phyloP scores from a whole-genome alignment of 2,888 invertebrate species.

The Octonoba sinensis region DNA sequence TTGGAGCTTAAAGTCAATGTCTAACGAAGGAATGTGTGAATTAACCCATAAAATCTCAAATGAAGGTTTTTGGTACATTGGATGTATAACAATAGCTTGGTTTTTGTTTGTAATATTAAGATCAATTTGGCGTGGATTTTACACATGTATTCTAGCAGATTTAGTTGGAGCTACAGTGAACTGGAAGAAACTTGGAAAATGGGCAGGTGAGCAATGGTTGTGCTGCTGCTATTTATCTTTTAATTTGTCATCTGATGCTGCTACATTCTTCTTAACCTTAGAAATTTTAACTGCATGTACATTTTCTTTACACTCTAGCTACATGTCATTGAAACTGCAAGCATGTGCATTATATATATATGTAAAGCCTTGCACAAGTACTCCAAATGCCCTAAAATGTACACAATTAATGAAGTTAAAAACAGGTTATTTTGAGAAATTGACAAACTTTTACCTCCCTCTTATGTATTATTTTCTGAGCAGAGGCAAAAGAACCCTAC shows the following conservation, averaged over 20 bases:
- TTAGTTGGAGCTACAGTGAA: conserved; percentile 75
- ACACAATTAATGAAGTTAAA: too few species aligned
- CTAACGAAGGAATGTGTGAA: conserved; percentile 23
- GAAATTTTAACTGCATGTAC: too few species aligned
- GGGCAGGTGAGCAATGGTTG: conserved; percentile 78
- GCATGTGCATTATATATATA: too few species aligned
- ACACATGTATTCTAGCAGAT: conserved; percentile 74
- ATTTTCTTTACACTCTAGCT: too few species aligned
- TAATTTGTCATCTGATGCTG: background rate
- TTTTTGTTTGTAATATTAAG: conserved; percentile 42
- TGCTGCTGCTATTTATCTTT: background rate
- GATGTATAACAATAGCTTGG: conserved; percentile 30
- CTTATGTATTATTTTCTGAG: too few species aligned
- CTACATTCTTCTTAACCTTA: background rate
- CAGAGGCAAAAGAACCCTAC: too few species aligned
- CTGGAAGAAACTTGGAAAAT: conserved; percentile 80
- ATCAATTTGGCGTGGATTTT: conserved; percentile 67
- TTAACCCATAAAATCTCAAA: conserved; percentile 7
- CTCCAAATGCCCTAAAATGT: too few species aligned
- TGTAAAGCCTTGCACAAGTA: too few species aligned
- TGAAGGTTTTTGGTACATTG: conserved; percentile 35
- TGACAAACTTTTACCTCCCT: too few species aligned
- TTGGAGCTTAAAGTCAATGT: too few species aligned
- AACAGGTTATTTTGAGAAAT: too few species aligned
- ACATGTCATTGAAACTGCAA: too few species aligned